Conservation (phyloP, 2,113 vertebrate species). For the Tragelaphus buxtoni region DNA sequence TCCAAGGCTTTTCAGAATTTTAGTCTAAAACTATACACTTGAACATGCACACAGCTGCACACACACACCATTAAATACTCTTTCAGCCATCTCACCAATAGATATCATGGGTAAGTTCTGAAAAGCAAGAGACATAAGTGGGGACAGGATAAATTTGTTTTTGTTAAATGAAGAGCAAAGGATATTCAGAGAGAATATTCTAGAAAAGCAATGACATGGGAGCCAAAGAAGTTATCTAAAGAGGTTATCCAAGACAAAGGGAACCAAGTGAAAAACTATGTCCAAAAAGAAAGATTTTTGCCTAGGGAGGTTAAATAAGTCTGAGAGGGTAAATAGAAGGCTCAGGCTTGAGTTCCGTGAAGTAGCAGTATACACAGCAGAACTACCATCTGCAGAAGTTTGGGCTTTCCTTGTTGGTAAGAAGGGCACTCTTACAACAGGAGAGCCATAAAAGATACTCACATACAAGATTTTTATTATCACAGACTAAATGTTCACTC, state of each 20-base stretch:
- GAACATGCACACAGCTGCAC: background rate
- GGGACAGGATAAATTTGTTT: background rate
- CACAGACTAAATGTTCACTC: background rate
- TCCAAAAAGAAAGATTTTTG: background rate
- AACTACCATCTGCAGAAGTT: background rate
- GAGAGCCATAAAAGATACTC: background rate
- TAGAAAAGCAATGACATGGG: background rate
- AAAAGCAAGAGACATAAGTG: background rate
- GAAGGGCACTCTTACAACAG: background rate
- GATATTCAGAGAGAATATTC: background rate
- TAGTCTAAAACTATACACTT: background rate
- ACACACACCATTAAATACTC: background rate
- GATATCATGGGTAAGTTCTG: background rate
- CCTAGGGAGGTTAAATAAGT: background rate
- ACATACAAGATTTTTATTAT: background rate
- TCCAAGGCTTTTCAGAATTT: background rate
- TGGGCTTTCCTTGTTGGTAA: background rate
- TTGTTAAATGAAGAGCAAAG: background rate
- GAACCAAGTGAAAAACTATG: background rate
- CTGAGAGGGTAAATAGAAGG: background rate
- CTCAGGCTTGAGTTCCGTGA: background rate
- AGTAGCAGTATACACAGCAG: background rate
- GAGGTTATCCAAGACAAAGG: background rate
- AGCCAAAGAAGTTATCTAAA: background rate
- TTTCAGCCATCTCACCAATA: background rate